A percentile compares a stretch with the other conserved stretches of the same genome.
phyloP scores from a whole-genome alignment of 1,140 invertebrate genomes.

The Pseudoatta argentina region DNA sequence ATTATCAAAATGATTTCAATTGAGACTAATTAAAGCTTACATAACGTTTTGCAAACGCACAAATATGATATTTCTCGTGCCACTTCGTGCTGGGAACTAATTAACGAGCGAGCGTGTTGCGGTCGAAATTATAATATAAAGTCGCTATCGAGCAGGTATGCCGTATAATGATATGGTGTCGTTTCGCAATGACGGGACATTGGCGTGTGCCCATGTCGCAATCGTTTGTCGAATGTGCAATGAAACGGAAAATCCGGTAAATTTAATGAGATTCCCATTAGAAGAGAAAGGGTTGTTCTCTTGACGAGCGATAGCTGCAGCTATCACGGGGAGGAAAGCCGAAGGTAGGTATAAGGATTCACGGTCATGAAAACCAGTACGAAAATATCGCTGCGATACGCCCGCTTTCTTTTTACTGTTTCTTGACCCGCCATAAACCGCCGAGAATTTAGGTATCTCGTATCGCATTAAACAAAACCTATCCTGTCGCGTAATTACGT shows the following conservation, averaged over 20 bases:
- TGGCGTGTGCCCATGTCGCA: constrained; percentile 43
- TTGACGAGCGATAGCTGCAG: not conserved
- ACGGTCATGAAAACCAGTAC: constrained; percentile 54
- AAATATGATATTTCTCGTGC: constrained; percentile 3
- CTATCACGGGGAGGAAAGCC: constrained; percentile 36
- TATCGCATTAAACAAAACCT: not conserved
- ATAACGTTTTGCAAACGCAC: not conserved
- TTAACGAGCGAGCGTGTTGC: constrained; percentile 42
- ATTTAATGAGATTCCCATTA: constrained; percentile 46
- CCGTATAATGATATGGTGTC: not conserved
- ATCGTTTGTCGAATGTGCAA: constrained; percentile 45
- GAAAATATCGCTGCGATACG: not conserved
- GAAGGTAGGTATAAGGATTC: constrained; percentile 39
- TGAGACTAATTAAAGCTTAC: constrained; percentile 18
- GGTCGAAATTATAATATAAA: constrained; percentile 56
- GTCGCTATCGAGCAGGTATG: constrained; percentile 25
- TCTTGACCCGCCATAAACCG: constrained; percentile 75
- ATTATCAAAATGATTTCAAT: not conserved
- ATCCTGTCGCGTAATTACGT: not conserved
- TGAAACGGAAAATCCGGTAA: constrained; percentile 40
- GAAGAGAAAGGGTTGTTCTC: constrained; percentile 64
- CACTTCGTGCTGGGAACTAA: constrained; percentile 33
- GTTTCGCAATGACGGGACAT: constrained; percentile 49
- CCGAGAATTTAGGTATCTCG: constrained; percentile 67
- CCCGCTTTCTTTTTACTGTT: constrained; percentile 76